phyloP scores from a whole-genome alignment of 92 coral and sea anemone species.

The Porites divaricata region DNA sequence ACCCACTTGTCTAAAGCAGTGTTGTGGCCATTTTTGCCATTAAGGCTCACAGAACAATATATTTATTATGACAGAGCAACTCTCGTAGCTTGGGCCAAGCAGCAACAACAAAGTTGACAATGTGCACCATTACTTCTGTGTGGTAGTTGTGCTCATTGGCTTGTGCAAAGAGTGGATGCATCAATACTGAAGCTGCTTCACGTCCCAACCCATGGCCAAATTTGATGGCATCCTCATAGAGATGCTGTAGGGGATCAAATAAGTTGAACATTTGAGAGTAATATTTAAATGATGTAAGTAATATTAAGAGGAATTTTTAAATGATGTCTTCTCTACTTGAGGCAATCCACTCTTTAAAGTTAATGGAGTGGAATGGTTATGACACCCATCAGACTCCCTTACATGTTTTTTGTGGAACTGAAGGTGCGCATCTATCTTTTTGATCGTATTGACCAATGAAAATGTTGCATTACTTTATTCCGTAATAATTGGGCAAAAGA shows the following conservation, averaged over 20 bases:
- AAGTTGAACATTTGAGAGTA: slow-evolving; percentile 32
- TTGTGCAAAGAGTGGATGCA: slow-evolving; percentile 55
- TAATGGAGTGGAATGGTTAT: too few species aligned
- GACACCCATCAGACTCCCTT: too few species aligned
- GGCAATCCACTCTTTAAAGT: slow-evolving; percentile 38
- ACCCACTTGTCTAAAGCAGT: too few species aligned
- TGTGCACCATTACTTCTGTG: slow-evolving; percentile 53
- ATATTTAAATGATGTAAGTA: slow-evolving; percentile 26
- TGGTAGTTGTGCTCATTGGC: slow-evolving; percentile 31
- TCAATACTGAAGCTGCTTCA: slow-evolving; percentile 39
- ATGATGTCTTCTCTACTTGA: slow-evolving; percentile 24
- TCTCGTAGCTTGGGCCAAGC: slow-evolving; percentile 62
- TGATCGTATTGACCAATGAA: too few species aligned
- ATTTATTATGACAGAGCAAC: slow-evolving; percentile 40
- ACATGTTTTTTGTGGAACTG: too few species aligned
- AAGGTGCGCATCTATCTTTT: too few species aligned
- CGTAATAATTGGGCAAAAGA: too few species aligned
- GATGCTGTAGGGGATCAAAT: slow-evolving; percentile 53
- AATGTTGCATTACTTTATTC: too few species aligned
- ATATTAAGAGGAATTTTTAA: slow-evolving; percentile 18
- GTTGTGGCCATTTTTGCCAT: too few species aligned
- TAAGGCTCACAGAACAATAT: slow-evolving; percentile 33
- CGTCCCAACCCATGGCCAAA: slow-evolving; percentile 42
- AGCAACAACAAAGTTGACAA: slow-evolving; percentile 36
- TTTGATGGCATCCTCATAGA: slow-evolving; percentile 22